Evolutionary conservation across 2,888 invertebrate genomes (phyloP), one percentile per base, ranked within the genome.

Genomic region (Tridacna crocea): DNA sequence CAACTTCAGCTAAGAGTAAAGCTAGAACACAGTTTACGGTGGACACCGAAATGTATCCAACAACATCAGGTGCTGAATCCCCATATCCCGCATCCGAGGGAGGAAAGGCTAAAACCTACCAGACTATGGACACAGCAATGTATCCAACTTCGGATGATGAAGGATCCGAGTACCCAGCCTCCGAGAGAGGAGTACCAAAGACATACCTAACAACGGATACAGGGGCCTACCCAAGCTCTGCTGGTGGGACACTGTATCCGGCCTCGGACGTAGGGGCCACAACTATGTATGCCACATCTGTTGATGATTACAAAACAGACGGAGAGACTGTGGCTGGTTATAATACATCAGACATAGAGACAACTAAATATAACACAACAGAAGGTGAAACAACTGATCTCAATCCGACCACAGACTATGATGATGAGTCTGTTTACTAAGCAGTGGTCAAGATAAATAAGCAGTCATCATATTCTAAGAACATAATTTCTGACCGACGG

Each of bases 211-310:
- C 70, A 0, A 70, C 51, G 2, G 70, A 70, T 24, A 70, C 70
- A 8, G 70, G 22, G 3, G 26, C 51, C 24, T 70, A 70, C 26
- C 51, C 70, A 17, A 70, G 70, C 26, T 70, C 51, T n/a, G 51
- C 48, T 4, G 70, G 70, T 24, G 70, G 70, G 17, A 70, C 70
- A 8, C 51, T 51, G 0, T 70, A 70, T 51, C 70, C 70, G 2
- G 70, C 48, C 12, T 70, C 70, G 19, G 70, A 70, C 13, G 48
- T 26, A 17, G 70, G 70, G 24, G 51, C 70, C 46, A 51, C 70
- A 48, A 70, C 70, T 17, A 70, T 48, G 70, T 70, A 70, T 51
- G 70, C 70, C 12, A 70, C 70, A 22, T 70, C 70, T 51, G 51
- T 70, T 12, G 70, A 51, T 12, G 70, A 70, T 6, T 70, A 70